Evolutionary conservation across 2,888 invertebrate species (phyloP).

Genomic region (Hirtodrosophila cameraria): DNA sequence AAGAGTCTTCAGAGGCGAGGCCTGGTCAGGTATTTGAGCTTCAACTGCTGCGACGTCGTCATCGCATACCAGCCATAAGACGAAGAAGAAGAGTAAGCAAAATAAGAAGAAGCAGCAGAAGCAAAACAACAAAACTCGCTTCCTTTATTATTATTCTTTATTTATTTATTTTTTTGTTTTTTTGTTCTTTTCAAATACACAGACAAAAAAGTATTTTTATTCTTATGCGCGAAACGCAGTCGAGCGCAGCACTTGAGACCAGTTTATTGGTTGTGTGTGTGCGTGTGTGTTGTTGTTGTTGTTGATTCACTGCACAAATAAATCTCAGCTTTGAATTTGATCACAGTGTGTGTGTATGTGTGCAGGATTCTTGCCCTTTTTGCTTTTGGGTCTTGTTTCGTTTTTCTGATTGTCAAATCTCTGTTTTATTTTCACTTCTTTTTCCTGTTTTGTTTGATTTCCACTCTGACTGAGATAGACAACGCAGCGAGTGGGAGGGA

Average conservation of each 20-base stretch:
- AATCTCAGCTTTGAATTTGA: slow-evolving; percentile 75
- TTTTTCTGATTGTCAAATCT: slow-evolving; percentile 66
- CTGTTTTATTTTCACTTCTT: slow-evolving; percentile 20
- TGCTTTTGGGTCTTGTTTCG: slow-evolving; percentile 39
- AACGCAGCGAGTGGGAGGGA: slow-evolving; percentile 3
- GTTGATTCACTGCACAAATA: slow-evolving; percentile 78
- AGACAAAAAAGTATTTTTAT: slow-evolving; percentile 65
- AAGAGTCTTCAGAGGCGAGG: slow-evolving; percentile 35
- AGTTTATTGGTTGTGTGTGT: slow-evolving; percentile 52
- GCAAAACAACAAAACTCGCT: slow-evolving; percentile 45
- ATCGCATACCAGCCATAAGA: slow-evolving; percentile 64
- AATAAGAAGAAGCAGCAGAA: slow-evolving; percentile 5
- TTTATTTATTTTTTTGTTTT: slow-evolving; percentile 45
- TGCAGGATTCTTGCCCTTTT: slow-evolving; percentile 70
- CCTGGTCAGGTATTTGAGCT: slow-evolving; percentile 60
- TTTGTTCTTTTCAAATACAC: slow-evolving; percentile 64
- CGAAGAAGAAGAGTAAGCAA: slow-evolving; percentile 17
- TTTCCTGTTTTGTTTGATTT: slow-evolving; percentile 47
- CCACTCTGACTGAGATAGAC: background rate
- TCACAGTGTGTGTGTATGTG: slow-evolving; percentile 41
- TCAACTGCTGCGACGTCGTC: slow-evolving; percentile 28
- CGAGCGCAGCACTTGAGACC: slow-evolving; percentile 75
- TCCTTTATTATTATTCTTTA: slow-evolving; percentile 64
- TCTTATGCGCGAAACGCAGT: slow-evolving; percentile 57
- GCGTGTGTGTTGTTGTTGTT: slow-evolving; percentile 26